Base-by-base conservation (phyloP, 2,888 invertebrate species). In the Dendrolimus houi region DNA sequence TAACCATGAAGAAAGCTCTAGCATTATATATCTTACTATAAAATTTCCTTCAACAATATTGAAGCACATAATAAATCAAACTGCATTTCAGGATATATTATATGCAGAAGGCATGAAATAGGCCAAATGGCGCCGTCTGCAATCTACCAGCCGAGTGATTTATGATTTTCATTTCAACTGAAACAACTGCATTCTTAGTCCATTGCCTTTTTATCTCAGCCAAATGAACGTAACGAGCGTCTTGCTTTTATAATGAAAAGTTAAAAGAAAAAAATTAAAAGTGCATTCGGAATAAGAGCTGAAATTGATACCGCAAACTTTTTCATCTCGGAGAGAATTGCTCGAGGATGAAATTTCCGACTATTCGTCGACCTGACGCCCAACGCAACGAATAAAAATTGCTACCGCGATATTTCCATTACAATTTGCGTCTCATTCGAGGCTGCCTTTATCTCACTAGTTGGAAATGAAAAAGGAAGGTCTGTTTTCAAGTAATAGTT, bases 111-210 rank as follows among this genome's bases (percentile, higher is more conserved):
- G 73, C 72, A 78, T 74, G 74, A 78, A 79, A 77, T 78, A 80
- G 77, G 78, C 75, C 75, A 70, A 79, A 75, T 62, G 77, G 75
- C 75, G 70, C 77, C 75, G 72, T 72, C 77, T 77, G 72, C 78
- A 73, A 76, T 77, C 79, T 74, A 77, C 69, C 71, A 73, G 70
- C 70, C 67, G 63, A 64, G 70, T 85, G 85, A 87, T 85, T 87
- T 85, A 87, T 83, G 82, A 77, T 74, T 82, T 82, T 83, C 79
- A 86, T 86, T 85, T 77, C 71, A 76, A 71, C 73, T 78, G 76
- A 74, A 81, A 82, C 82, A 83, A 84, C 76, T 71, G 73, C 65
- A 74, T 74, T 71, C 72, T 70, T 70, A 67, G 59, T 60, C 58
- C 60, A 60, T 62, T 63, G 62, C 63, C 64, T 70, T 75, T 70